phyloP scores from a whole-genome alignment of 2,113 vertebrate genomes.

The Cebus imitator region DNA sequence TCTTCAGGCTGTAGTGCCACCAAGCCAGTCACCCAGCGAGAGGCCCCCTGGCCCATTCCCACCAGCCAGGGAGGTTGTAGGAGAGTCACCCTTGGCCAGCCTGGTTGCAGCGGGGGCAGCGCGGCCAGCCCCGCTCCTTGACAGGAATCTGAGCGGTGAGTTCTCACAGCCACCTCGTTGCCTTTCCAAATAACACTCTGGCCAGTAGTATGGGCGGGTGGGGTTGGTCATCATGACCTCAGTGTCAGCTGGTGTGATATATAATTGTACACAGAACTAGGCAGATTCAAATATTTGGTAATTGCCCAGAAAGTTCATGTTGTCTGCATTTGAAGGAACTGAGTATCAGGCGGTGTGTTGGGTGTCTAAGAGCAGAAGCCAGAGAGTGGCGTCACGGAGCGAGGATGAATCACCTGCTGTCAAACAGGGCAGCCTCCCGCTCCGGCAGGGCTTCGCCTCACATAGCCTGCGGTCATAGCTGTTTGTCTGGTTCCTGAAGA shows the following conservation, averaged over 20 bases:
- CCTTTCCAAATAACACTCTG: neutral
- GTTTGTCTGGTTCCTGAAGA: neutral
- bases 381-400: neutral
- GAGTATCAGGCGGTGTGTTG: neutral
- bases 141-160: no score
- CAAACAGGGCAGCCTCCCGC: neutral
- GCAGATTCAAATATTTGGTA: neutral
- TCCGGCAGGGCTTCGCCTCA: neutral
- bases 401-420: neutral
- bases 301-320: neutral
- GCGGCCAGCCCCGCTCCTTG: neutral
- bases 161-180: neutral
- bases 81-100: neutral
- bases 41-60: neutral
- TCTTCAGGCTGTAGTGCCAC: neutral
- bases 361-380: neutral
- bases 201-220: fast-evolving
- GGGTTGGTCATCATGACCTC: neutral
- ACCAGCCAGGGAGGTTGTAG: no score
- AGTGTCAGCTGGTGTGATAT: neutral
- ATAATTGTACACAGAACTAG: neutral
- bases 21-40: neutral
- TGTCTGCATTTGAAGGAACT: neutral
- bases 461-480: no score
- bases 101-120: neutral